These are phyloP conservation scores for Sceliomorpha sp. DNA, from an alignment of 2,888 invertebrate genomes.

Conservation along the genomic window DNA sequence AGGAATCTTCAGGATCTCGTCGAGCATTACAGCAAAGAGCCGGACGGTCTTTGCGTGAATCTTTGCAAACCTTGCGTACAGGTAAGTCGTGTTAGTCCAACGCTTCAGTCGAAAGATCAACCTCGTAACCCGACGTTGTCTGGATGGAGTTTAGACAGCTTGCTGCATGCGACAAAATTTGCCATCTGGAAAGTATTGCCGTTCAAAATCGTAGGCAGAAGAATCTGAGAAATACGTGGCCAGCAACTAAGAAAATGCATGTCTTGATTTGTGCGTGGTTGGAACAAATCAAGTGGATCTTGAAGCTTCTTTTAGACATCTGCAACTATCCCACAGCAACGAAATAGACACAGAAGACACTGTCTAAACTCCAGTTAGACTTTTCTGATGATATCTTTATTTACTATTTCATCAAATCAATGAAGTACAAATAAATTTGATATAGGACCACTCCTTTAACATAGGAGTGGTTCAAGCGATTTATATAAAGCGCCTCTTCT, in stretches of 20 bases:
- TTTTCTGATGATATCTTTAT: constrained; percentile 18
- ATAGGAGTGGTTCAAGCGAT: too few relatives aligned
- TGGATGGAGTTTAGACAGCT: constrained; percentile 76
- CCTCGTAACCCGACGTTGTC: constrained; percentile 60
- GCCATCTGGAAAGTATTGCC: constrained; percentile 18
- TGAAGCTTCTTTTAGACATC: constrained; percentile 10
- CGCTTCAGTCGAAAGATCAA: constrained; percentile 9
- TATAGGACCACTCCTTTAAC: too few relatives aligned
- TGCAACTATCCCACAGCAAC: too few relatives aligned
- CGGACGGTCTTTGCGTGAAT: constrained; percentile 99
- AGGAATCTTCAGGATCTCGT: constrained; percentile 98
- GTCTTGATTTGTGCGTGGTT: constrained; percentile 27
- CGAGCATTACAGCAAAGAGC: constrained; percentile 98
- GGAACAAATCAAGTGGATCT: constrained; percentile 12
- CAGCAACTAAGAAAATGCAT: constrained; percentile 35
- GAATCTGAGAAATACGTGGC: constrained; percentile 17
- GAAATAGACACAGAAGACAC: too few relatives aligned
- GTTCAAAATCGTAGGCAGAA: too few relatives aligned
- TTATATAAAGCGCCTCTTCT: too few relatives aligned
- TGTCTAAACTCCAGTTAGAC: constrained; percentile 75
- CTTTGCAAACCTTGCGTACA: constrained; percentile 96
- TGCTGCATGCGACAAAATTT: constrained; percentile 67
- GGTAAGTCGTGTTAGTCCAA: constrained; percentile 73
- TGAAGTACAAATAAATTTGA: too few relatives aligned
- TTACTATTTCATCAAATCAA: neutral